Evolutionary conservation across 2,113 vertebrate species (phyloP), one percentile per base, ranked within the genome.

Genomic region (Hippocampus abdominalis): DNA sequence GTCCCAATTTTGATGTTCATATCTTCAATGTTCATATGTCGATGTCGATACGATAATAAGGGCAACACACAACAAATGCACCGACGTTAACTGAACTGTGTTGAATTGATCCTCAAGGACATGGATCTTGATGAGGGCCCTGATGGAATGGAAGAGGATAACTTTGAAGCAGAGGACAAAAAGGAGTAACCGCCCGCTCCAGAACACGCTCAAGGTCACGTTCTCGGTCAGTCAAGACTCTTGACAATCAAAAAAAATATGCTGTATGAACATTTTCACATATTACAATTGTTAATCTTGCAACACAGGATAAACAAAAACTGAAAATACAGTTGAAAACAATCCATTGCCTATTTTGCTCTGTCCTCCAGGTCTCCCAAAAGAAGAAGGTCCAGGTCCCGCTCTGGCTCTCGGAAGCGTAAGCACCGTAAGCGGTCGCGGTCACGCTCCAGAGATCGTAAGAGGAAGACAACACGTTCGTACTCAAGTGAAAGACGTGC

Each of bases 51-150:
- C 32, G 8, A 32, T 8, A 1, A 39, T 13, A 5, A 21, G 0
- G 10, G 16, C 9, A 10, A 23, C 21, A 13, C 39, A 27, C 3
- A 25, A 57, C 36, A 63, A 63, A 40, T 42, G 39, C 21, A 64
- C 25, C 25, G 2, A 5, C 2, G 54, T 57, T 27, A 57, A 27
- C 44, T 63, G 29, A 61, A 61, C 10, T 63, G n/a, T 64, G 12
- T 64, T 64, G 40, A 64, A 44, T 64, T 44, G n/a, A 8, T 64
- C 42, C 74, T 72, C 36, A 44, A 90, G 88, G 88, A 89, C 71
- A 90, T 99, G 97, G 97, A 99, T 74, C 91, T 98, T 72, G 97
- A 99, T 42, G 97, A 99, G 87, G 94, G 91, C 46, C 96, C 96
- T 12, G 97, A 99, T 73, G 91, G 91, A 62, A 91, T 92, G 76